Base-by-base conservation (phyloP, 2,888 invertebrate genomes). In the Tenthredo scrophulariae region DNA sequence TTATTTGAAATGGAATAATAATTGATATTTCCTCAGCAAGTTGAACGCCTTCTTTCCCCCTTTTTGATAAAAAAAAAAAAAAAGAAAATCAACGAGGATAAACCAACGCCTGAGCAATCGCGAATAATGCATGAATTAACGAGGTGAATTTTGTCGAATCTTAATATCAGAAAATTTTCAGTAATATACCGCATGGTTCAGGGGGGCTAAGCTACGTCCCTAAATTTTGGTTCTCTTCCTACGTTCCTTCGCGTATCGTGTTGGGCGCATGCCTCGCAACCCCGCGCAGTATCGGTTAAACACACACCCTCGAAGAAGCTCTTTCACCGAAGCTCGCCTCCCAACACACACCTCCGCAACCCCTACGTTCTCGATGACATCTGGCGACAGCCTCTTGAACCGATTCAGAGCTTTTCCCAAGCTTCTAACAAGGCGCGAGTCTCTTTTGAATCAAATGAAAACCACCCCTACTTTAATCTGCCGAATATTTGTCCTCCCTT, bases 191-290 rank as follows among this genome's bases (percentile, higher is more conserved):
- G 33, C 86, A 82, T 87, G 88, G 88, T 84, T 62, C 88, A 84
- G 18, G 18, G 86, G 33, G 50, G 74, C 43, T 80, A 50, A 18
- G 67, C 65, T 86, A 87, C 88, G 87, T 84, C 86, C 88, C 88
- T 88, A 86, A 85, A 86, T 87, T 88, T 86, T 85, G 86, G 88
- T 86, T 86, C 87, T 85, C 87, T 86, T 84, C 86, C 70, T 84
- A 67, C 85, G 87, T 85, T 72, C 85, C 84, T 84, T 85, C 62
- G 82, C 77, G 58, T 50, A 67, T 67, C 29, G 9, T 29, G 83
- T 1, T 13, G 72, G 50, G 86, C 87, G 88, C 88, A 87, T 88
- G 87, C 87, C 86, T 86, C 86, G 85, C 82, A 82, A 83, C 85
- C 85, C 85, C 85, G 70, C 85, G 84, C 85, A 84, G 83, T 84